phyloP scores from a whole-genome alignment of 2,113 vertebrate species.

The Phalacrocorax aristotelis region DNA sequence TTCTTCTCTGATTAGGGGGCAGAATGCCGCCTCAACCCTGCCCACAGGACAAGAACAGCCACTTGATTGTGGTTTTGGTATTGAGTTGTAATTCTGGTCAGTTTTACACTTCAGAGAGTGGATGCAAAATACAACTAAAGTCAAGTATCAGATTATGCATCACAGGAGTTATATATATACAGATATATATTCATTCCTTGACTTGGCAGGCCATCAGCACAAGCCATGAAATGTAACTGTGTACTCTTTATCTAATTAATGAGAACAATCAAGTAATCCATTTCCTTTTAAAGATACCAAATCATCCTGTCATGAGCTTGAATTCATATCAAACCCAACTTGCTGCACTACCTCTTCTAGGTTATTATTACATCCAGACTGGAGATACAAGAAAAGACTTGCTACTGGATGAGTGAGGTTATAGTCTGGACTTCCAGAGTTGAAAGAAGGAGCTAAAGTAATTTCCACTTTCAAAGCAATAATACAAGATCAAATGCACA shows the following conservation, averaged over 20 bases:
- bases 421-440: background rate
- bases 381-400: background rate
- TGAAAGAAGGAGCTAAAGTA: background rate
- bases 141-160: background rate
- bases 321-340: background rate
- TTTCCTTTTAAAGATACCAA: background rate
- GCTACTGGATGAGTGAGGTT: background rate
- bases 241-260: background rate
- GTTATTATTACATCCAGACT: background rate
- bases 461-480: background rate
- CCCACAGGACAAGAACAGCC: background rate
- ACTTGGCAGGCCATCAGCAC: background rate
- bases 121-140: background rate
- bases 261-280: background rate
- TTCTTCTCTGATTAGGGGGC: background rate
- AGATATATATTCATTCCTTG: background rate
- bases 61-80: background rate
- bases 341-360: background rate
- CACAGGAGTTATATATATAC: background rate
- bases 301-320: background rate
- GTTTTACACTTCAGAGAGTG: background rate
- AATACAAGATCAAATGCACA: background rate
- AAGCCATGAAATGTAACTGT: background rate
- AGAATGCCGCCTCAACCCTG: background rate
- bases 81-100: background rate